Base-by-base conservation (phyloP, 2,888 invertebrate genomes). In the Dicyrtoma fusca region DNA sequence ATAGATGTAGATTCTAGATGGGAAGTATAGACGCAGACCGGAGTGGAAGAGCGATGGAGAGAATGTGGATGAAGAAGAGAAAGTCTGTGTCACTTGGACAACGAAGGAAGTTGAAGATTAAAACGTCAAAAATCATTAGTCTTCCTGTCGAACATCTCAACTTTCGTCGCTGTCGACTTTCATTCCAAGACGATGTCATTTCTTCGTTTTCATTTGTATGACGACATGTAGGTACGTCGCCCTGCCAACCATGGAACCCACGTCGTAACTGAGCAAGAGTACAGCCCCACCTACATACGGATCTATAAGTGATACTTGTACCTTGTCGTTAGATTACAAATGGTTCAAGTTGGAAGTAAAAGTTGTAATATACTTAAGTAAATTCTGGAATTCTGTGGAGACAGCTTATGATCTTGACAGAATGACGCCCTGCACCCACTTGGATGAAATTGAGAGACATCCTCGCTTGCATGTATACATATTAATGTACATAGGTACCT, bases 111-210 rank as follows among this genome's bases (percentile, higher is more conserved):
- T 64, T 45, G 65, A 63, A 75, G 74, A 78, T 78, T 78, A 78
- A 75, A 78, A 70, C 74, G 76, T 78, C 78, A 78, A 74, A 76
- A 76, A 75, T 75, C 78, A 78, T 78, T 78, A 78, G 78, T 78
- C 76, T 78, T 78, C 34, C 53, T 55, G 66, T 68, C 66, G 66
- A 68, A 68, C 66, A 68, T 44, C 55, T 55, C 57, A 21, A 68
- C 59, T 59, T 26, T 25, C 25, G 21, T 23, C 17, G 8, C 17
- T 51, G 14, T n/a, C 51, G 51, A 51, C 51, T 51, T 51, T 17
- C 17, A n/a, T 51, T n/a, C 21, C 6, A 21, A 11, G 51, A 19
- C 51, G 21, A 55, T 21, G 19, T 23, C 23, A 25, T 59, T 59
- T 34, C 26, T 59, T 34, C 34, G n/a, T 34, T 55, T n/a, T 59